Evolutionary conservation across 2,113 vertebrate genomes (phyloP).

Genomic region (Meles meles): DNA sequence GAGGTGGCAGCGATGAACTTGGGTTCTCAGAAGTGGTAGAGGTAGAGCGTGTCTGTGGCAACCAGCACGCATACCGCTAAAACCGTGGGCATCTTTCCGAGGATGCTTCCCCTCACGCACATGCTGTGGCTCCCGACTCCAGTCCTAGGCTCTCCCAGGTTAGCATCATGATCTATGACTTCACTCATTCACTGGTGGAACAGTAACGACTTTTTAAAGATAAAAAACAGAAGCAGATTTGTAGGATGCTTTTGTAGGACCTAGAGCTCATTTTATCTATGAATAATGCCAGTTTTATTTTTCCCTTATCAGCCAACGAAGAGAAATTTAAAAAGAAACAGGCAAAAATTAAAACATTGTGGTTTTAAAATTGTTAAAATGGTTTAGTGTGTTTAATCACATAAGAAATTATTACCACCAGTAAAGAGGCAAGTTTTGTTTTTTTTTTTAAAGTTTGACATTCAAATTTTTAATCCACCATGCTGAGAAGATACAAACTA

Average conservation of each 20-base stretch:
- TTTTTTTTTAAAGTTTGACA: background rate
- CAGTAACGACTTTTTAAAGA: background rate
- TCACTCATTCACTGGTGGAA: background rate
- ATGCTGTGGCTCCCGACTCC: too few species aligned
- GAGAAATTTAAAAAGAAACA: background rate
- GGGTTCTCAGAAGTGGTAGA: background rate
- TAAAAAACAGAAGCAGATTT: accelerated
- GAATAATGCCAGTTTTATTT: background rate
- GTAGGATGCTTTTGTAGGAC: background rate
- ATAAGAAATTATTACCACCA: background rate
- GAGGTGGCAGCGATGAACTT: background rate
- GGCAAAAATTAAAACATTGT: background rate
- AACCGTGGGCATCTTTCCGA: background rate
- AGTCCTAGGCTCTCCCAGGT: background rate
- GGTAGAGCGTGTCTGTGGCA: background rate
- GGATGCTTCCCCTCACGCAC: background rate
- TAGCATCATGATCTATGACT: background rate
- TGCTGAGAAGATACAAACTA: background rate
- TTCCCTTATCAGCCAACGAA: background rate
- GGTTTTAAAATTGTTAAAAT: background rate
- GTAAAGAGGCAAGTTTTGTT: background rate
- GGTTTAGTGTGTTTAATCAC: background rate
- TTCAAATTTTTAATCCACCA: background rate
- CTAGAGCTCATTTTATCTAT: background rate
- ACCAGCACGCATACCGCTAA: accelerated